Base-by-base conservation (phyloP, 2,113 vertebrate species). In the Daboia siamensis region DNA sequence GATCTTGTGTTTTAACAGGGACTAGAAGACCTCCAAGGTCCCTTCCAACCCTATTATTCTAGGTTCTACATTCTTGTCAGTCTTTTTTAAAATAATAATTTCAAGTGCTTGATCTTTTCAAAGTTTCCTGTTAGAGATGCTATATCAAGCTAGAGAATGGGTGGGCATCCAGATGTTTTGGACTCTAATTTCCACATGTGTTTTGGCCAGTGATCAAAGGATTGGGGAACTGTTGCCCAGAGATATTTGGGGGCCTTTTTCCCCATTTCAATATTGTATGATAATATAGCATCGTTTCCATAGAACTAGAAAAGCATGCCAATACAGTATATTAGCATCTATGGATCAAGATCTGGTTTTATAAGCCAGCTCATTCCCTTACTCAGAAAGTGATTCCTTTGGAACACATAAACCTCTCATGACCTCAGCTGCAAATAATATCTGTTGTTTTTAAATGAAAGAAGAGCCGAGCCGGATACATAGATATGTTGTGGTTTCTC, bases 351-450 rank as follows among this genome's bases (percentile, higher is more conserved):
- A 80, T 80, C 1, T 20, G 74, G 7, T 3, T 80, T 80, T 80
- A 44, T 21, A 44, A 17, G 3, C 74, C 17, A 44, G 17, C 33
- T 80, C 17, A 21, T 20, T 39, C 33, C 17, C 17, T 80, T 44
- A 21, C 3, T 8, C 7, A 21, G 74, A 80, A 20, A 39, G 15
- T 20, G 5, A 80, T 80, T 80, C 69, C 33, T 80, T 80, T 87
- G 55, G 84, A 39, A 24, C 1, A 1, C 56, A 33, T 24, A 91
- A 21, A 88, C 10, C 5, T 46, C 39, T 80, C 51, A 86, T 59
- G 87, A 95, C 87, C 86, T 95, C 56, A 8, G 86, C 56, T 92
- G 4, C 84, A 93, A 74, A 85, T 33, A 48, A 64, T 15, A 52
- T 88, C 15, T 64, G 80, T 5, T 92, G 85, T 92, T 91, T 86